These are phyloP conservation scores for Carcinoscorpius rotundicauda DNA, from an alignment of 1,140 invertebrate genomes.

Conservation along the genomic window DNA sequence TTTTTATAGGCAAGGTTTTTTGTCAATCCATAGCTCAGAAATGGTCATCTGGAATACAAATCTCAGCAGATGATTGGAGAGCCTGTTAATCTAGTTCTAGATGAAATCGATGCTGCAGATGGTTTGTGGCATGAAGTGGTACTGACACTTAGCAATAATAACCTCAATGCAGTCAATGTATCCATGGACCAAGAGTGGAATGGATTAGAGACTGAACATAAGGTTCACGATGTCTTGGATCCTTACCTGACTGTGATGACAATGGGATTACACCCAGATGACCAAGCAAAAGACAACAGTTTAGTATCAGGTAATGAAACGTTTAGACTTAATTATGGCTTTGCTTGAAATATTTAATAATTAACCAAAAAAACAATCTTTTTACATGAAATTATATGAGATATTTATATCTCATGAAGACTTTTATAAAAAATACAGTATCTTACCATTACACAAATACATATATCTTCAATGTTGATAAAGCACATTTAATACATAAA, in stretches of 20 bases:
- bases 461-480: no score
- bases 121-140: conserved; percentile 6
- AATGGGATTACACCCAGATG: conserved; percentile 34
- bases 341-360: not conserved
- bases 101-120: conserved; percentile 3
- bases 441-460: no score
- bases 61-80: not conserved
- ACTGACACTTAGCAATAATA: not conserved
- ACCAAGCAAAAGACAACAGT: conserved; percentile 2
- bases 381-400: not conserved
- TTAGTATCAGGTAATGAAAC: not conserved
- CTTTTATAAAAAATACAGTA: not conserved
- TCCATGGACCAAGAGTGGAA: not conserved
- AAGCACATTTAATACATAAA: no score
- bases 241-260: conserved; percentile 67
- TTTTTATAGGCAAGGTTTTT: no score
- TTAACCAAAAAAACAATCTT: not conserved
- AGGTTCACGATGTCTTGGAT: conserved; percentile 59
- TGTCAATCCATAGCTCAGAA: not conserved
- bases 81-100: not conserved
- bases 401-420: not conserved
- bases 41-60: not conserved
- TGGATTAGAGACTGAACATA: conserved; percentile 29
- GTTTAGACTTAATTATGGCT: not conserved
- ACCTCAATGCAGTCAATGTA: not conserved